Percentiles rank a stretch among this genome's conserved stretches.
Evolutionary conservation across 30 jellyfish, hydroid and myxozoan species (phyloP).

Genomic region (Sanderia malayensis): DNA sequence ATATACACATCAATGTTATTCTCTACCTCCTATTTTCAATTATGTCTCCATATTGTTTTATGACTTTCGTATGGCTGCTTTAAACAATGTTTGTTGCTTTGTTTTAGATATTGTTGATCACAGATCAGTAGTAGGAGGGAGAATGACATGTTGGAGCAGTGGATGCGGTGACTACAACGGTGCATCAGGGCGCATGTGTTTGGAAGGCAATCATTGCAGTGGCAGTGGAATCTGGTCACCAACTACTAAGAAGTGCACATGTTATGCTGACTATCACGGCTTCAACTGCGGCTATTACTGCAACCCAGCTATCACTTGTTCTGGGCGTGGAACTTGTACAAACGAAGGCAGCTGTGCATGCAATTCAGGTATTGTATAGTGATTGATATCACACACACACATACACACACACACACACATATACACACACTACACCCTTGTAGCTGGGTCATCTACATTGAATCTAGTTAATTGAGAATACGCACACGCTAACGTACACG

Average conservation of each 20-base stretch:
- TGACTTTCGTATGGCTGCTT: background rate
- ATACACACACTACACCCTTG: too few species aligned
- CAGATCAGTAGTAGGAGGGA: slow-evolving; percentile 51
- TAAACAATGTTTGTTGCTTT: background rate
- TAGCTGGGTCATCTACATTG: too few species aligned
- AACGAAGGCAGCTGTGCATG: slow-evolving; percentile 59
- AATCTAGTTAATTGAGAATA: too few species aligned
- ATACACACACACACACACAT: too few species aligned
- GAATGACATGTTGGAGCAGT: slow-evolving; percentile 24
- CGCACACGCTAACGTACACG: too few species aligned
- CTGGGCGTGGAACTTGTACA: slow-evolving; percentile 52
- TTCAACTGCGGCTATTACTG: slow-evolving; percentile 57
- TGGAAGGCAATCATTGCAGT: slow-evolving; percentile 57
- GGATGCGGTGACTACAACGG: slow-evolving; percentile 49
- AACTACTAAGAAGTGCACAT: slow-evolving; percentile 20
- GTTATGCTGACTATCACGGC: slow-evolving; percentile 48
- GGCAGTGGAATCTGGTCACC: slow-evolving; percentile 68
- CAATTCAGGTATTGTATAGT: too few species aligned
- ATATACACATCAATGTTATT: too few species aligned
- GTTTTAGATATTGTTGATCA: slow-evolving; percentile 41
- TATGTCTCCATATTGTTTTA: too few species aligned
- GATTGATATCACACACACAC: too few species aligned
- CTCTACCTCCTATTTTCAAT: too few species aligned
- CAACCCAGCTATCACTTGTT: slow-evolving; percentile 43
- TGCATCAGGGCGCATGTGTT: slow-evolving; percentile 34